A percentile compares a stretch with the other conserved stretches of the same genome.
Conservation (phyloP, 2,797 vertebrate genomes). For the Sebastes iracundus region DNA sequence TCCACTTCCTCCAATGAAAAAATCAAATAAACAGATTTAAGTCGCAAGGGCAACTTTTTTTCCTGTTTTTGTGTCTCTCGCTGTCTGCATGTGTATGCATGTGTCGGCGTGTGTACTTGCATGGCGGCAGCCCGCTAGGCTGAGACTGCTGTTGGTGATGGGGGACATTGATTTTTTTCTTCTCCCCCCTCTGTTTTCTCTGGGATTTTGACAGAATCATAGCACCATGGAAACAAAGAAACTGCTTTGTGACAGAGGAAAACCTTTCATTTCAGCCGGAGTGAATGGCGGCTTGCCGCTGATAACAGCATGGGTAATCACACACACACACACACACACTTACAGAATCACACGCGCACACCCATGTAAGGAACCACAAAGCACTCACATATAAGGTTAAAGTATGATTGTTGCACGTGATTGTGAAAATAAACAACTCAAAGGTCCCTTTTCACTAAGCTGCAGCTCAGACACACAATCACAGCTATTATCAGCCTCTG, state of each 20-base stretch:
- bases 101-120: slow-evolving; percentile 50
- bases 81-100: slow-evolving; percentile 37
- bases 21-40: slow-evolving; percentile 43
- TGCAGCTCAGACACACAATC: slow-evolving; percentile 65
- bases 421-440: slow-evolving; percentile 77
- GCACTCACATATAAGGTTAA: slow-evolving; percentile 65
- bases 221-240: slow-evolving; percentile 92
- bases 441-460: slow-evolving; percentile 70
- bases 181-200: slow-evolving; percentile 82
- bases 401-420: slow-evolving; percentile 73
- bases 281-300: slow-evolving; percentile 77
- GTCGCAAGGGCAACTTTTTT: slow-evolving; percentile 29
- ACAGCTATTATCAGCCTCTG: slow-evolving; percentile 55
- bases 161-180: slow-evolving; percentile 93
- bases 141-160: slow-evolving; percentile 72
- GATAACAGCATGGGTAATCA: slow-evolving; percentile 84
- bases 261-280: slow-evolving; percentile 78
- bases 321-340: slow-evolving; percentile 38
- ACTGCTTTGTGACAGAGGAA: slow-evolving; percentile 84
- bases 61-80: slow-evolving; percentile 22
- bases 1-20: slow-evolving; percentile 16
- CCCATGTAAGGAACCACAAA: slow-evolving; percentile 34
- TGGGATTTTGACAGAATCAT: slow-evolving; percentile 98
- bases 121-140: slow-evolving; percentile 65
- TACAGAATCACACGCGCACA: slow-evolving; percentile 12